Base-by-base conservation (phyloP, 2,888 invertebrate species). In the Leucoma salicis region DNA sequence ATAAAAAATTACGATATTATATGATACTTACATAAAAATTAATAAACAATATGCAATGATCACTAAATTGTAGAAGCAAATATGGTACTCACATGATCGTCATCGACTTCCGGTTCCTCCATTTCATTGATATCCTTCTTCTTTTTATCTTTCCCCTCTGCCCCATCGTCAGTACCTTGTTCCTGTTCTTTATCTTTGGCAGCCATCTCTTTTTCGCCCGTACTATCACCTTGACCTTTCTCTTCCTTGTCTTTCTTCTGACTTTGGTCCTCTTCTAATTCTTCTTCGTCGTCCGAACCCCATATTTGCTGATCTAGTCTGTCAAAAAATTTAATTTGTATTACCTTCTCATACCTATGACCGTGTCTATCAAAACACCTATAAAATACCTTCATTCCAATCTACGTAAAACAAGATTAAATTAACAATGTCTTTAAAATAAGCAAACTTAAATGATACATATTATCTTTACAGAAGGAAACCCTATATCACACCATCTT, bases 271-370 rank as follows among this genome's bases (percentile, higher is more conserved):
- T 92, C 89, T 0, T 92, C 91, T 14, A 91, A 77, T 2, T 93
- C 92, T 39, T 94, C 92, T 61, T 96, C 95, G 28, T 96, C 94
- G 66, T 97, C 97, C 3, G 95, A 95, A 3, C 94, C 95, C 95
- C 95, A 95, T 61, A 95, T 94, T 87, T 95, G 93, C 70, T 95
- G 93, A 63, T 95, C 95, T 12, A 95, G 70, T 53, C 90, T 90
- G 43, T 24, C 39, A 11, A 42, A 5, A 38, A 36, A 4, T 10
- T 15, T 15, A 8, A 29, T 1, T 29, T 1, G 14, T 21, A 8
- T 5, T 5, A 21, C 21, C 21, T n/a, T n/a, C n/a, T n/a, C n/a
- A n/a, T n/a, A n/a, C n/a, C n/a, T n/a, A n/a, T n/a, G n/a, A n/a
- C n/a, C n/a, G n/a, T n/a, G n/a, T n/a, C n/a, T n/a, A n/a, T n/a